Evolutionary conservation across 2,797 vertebrate genomes (phyloP).

Genomic region (Hoplostethus mediterraneus): DNA sequence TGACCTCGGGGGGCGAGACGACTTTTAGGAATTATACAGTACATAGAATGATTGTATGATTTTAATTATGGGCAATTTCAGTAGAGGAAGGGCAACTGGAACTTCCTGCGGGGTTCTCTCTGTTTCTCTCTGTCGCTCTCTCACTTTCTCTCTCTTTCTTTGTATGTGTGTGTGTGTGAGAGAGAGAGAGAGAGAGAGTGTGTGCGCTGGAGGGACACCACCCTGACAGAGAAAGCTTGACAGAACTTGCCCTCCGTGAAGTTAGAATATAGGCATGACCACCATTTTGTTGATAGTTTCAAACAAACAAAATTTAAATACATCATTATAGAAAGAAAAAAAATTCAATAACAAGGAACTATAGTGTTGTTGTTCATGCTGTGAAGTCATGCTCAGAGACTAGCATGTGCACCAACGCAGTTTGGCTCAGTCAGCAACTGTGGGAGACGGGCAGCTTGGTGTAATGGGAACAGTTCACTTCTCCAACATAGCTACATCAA

Average conservation of each 20-base stretch:
- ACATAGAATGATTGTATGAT: conserved; percentile 68
- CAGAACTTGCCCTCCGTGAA: conserved; percentile 17
- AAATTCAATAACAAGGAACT: too few relatives aligned
- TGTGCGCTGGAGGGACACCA: background rate
- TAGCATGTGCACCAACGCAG: too few relatives aligned
- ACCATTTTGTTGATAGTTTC: background rate
- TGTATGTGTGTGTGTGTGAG: conserved; percentile 9
- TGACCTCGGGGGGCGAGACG: conserved; percentile 64
- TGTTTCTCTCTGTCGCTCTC: background rate
- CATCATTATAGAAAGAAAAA: too few relatives aligned
- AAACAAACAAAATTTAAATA: too few relatives aligned
- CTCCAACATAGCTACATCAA: too few relatives aligned
- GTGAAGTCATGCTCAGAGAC: too few relatives aligned
- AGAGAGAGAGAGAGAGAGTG: background rate
- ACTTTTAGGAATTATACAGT: conserved; percentile 64
- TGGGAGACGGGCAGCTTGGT: too few relatives aligned
- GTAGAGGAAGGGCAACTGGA: conserved; percentile 46
- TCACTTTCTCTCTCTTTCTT: background rate
- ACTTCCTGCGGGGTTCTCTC: conserved; percentile 51
- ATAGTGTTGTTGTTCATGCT: too few relatives aligned
- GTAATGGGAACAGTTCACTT: too few relatives aligned
- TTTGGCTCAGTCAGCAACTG: too few relatives aligned
- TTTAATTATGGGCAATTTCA: conserved; percentile 75
- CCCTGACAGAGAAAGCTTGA: conserved; percentile 13
- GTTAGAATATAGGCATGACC: background rate